These are phyloP conservation scores for Plutomurus gul DNA, from an alignment of 1,140 invertebrate genomes.

Conservation along the genomic window DNA sequence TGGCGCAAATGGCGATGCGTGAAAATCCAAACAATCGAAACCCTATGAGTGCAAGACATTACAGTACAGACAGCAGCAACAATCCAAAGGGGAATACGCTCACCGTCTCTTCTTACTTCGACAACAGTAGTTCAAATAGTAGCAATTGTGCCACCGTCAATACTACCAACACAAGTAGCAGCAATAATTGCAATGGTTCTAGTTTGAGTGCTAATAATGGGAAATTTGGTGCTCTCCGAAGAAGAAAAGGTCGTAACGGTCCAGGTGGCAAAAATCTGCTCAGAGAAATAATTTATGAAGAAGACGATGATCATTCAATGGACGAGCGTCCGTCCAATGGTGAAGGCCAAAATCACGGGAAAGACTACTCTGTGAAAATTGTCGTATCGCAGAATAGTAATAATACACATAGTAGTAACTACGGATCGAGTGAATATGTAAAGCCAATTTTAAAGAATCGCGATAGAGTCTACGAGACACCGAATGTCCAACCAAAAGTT, in stretches of 20 bases:
- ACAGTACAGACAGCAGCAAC: not conserved
- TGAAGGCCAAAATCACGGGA: not conserved
- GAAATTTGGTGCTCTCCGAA: conserved; percentile 48
- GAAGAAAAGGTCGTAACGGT: conserved; percentile 19
- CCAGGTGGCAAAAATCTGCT: conserved; percentile 40
- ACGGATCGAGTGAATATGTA: conserved; percentile 37
- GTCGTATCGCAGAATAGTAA: conserved; percentile 40
- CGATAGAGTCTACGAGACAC: conserved; percentile 33
- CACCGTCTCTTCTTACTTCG: not conserved
- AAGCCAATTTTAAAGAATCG: conserved; percentile 53
- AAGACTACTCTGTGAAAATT: conserved; percentile 50
- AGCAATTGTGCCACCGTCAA: too few species aligned
- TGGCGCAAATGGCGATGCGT: not conserved
- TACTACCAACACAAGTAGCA: too few species aligned
- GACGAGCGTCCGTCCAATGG: not conserved
- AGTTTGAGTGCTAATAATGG: not conserved
- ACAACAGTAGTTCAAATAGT: too few species aligned
- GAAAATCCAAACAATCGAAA: not conserved
- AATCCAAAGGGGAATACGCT: not conserved
- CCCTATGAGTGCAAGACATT: not conserved
- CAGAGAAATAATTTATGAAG: conserved; percentile 52
- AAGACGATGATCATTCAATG: conserved; percentile 31
- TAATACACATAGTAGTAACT: not conserved
- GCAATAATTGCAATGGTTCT: too few species aligned
- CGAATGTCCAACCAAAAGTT: not conserved